Evolutionary conservation across 2,888 invertebrate species (phyloP).

Genomic region (Conus canariensis): DNA sequence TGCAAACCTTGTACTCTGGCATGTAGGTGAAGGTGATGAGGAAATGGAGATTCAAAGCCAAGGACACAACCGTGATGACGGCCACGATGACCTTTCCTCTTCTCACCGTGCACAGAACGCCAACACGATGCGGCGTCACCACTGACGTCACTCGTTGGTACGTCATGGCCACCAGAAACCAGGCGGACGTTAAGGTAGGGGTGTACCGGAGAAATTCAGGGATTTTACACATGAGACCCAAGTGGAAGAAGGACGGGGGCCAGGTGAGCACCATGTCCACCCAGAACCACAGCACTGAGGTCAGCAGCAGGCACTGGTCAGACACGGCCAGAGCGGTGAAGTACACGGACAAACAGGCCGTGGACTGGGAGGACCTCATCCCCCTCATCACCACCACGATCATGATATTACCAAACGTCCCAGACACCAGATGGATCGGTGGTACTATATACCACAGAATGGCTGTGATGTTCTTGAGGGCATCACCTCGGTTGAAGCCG

Average conservation of each 20-base stretch:
- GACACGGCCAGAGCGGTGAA: conserved; percentile 12
- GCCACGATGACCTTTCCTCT: not conserved
- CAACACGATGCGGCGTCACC: not conserved
- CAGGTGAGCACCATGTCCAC: not conserved
- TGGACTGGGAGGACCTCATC: not conserved
- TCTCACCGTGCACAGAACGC: not conserved
- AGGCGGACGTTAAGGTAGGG: not conserved
- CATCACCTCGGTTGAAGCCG: no score
- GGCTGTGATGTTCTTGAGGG: not conserved
- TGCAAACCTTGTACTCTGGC: not conserved
- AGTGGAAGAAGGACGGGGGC: not conserved
- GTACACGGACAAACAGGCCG: not conserved
- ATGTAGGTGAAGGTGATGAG: not conserved
- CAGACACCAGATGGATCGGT: not conserved
- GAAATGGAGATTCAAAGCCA: not conserved
- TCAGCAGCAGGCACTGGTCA: conserved; percentile 7
- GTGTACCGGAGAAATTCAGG: not conserved
- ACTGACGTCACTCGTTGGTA: conserved; percentile 20
- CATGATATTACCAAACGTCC: not conserved
- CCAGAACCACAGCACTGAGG: not conserved
- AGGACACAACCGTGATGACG: not conserved
- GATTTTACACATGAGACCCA: not conserved
- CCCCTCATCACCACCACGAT: conserved; percentile 6
- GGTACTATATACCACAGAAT: not conserved
- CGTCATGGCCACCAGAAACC: conserved; percentile 7